Base-by-base conservation (phyloP, 2,113 vertebrate genomes). In the Elaphurus davidianus region DNA sequence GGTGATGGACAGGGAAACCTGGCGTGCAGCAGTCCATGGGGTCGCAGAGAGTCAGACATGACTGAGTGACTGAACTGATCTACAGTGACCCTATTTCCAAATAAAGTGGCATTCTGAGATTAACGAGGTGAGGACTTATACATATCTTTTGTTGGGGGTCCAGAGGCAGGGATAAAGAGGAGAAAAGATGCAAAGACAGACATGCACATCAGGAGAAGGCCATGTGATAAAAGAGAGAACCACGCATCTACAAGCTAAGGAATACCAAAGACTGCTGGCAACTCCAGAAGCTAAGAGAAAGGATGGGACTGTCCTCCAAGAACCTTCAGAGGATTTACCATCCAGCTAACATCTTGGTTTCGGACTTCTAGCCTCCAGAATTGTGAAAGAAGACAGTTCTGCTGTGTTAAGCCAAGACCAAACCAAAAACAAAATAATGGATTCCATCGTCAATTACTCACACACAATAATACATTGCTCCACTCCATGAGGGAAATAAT, bases 11-110 rank as follows among this genome's bases (percentile, higher is more conserved):
- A 40, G 67, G 19, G 67, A 71, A 71, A 12, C n/a, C 9, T 36
- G n/a, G 9, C 2, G 0, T 71, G 67, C 67, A 36, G n/a, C n/a
- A 12, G n/a, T 23, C 67, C 67, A 71, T 71, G 67, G 67, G 19
- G n/a, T 71, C 0, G 19, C n/a, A 71, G n/a, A 40, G 19, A 40
- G 19, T 71, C 67, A 40, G n/a, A 71, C n/a, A 71, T 0, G n/a
- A 40, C 67, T 71, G 19, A 71, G n/a, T 12, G n/a, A 40, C n/a
- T 71, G 19, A 71, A 71, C 9, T 71, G 19, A 71, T 23, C n/a
- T 67, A 67, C 33, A 23, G 17, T 84, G 40, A 94, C 7, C 21
- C 50, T 12, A 79, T 50, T 67, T 86, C 50, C 50, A 94, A 52
- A 90, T 85, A 79, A 67, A n/a, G 28, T 87, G 7, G 21, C 40